These are phyloP conservation scores for Chymomyza caudatula DNA, from an alignment of 2,888 invertebrate genomes.

Conservation along the genomic window DNA sequence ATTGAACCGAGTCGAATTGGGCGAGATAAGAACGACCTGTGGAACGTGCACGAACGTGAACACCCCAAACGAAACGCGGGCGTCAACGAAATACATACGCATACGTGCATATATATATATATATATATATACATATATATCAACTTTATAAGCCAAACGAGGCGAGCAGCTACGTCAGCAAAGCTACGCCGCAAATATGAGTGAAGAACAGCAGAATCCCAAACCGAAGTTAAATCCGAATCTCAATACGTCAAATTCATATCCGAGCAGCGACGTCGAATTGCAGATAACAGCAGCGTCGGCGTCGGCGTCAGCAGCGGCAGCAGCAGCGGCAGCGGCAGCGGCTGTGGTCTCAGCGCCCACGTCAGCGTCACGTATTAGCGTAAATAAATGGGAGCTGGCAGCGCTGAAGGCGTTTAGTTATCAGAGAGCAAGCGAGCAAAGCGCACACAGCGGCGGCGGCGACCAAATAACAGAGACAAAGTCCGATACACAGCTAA, in stretches of 20 bases:
- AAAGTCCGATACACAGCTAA: not conserved
- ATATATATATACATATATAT: not conserved
- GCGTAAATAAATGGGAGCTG: slow-evolving; percentile 69
- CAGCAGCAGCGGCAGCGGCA: slow-evolving; percentile 24
- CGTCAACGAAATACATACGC: not conserved
- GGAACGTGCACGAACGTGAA: not conserved
- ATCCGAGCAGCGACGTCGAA: slow-evolving; percentile 19
- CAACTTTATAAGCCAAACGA: too few species aligned
- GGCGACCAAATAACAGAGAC: slow-evolving; percentile 11
- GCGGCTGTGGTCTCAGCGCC: slow-evolving; percentile 4
- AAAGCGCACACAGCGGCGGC: slow-evolving; percentile 41
- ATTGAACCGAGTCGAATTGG: not conserved
- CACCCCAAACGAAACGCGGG: not conserved
- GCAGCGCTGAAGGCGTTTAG: slow-evolving; percentile 63
- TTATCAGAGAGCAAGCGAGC: slow-evolving; percentile 71
- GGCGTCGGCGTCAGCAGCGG: slow-evolving; percentile 32
- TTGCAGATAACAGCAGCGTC: slow-evolving; percentile 58
- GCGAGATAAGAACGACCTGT: not conserved
- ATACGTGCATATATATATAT: not conserved
- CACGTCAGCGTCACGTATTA: slow-evolving; percentile 41
- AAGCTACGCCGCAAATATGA: slow-evolving; percentile 9
- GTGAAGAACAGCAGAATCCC: not conserved
- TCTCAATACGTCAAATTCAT: slow-evolving; percentile 40
- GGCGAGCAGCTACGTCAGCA: slow-evolving; percentile 13
- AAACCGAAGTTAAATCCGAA: slow-evolving; percentile 33